Evolutionary conservation across 2,888 invertebrate genomes (phyloP), one percentile per base, ranked within the genome.

Genomic region (Brachyptera risi): DNA sequence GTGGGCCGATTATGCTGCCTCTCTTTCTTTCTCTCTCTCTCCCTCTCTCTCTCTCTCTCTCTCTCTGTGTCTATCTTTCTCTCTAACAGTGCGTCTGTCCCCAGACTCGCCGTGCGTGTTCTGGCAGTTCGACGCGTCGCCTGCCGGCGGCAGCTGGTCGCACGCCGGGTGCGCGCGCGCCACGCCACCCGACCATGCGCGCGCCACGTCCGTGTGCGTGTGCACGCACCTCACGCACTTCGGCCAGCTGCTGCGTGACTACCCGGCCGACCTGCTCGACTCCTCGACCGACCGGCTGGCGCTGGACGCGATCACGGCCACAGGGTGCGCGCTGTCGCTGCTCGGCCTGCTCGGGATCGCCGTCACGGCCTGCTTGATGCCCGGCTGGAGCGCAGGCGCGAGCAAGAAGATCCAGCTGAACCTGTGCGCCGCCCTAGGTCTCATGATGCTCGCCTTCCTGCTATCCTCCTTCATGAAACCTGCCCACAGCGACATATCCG

Each of bases 181-280:
- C 42, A 1, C 26, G 23, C 19, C 23, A 38, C 17, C 21, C 24
- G 3, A 15, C 21, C 3, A 21, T 21, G 9, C 13, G 19, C 15
- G 13, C 2, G 56, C 24, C 9, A 9, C 47, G 15, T 61, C 60
- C 37, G 50, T 62, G 21, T 65, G 65, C 49, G 26, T 60, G 4
- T 63, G 63, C 56, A 59, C 60, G 1, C 65, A 65, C 26, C 58
- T 65, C 15, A 65, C 65, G 1, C 65, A 65, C 38, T 65, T 65
- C 37, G 65, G 58, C 17, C 59, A 63, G 44, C 57, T 65, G 24
- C 17, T 61, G 2, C 27, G 44, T 23, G 37, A 62, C 7, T 27
- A 23, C 50, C 35, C 54, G 11, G n/a, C 37, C 11, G 23, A 49
- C 13, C n/a, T 49, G 2, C 17, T 49, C 24, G 21, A n/a, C 13